Evolutionary conservation across 1,140 invertebrate genomes (phyloP), one percentile per base, ranked within the genome.

Genomic region (Phortica variegata): DNA sequence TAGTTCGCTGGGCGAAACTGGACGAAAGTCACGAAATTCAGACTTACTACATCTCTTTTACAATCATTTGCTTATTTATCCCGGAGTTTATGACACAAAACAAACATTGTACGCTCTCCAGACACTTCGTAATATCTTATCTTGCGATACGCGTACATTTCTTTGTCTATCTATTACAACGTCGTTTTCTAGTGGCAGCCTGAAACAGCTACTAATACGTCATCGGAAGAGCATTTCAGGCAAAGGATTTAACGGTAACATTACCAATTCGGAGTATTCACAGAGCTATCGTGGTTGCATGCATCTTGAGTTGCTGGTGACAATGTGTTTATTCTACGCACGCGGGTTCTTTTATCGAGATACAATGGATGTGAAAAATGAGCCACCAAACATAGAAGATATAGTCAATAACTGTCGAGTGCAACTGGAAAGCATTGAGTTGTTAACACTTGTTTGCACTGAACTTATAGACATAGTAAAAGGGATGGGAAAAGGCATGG

Each of bases 181-280:
- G 7, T 84, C 83, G 34, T 80, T 88, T 5, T 77, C 80, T 3
- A 82, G 79, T 43, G 76, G 79, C 7, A 75, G 77, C 21, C 39
- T 76, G 17, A 76, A 76, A 41, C 68, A 84, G 47, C 69, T 92
- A 2, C 71, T 92, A 17, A 85, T 87, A 0, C 79, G 89, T 19
- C 90, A 94, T 77, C 77, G 88, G 16, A 91, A 91, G 62, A 90
- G 88, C 47, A 82, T 92, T 5, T 84, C 90, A 57, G 90, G 90
- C 2, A 84, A 86, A 59, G 87, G 87, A 43, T 93, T 92, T 74
- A 81, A 83, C 50, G 87, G 88, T 4, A 86, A 87, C 32, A 73
- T 85, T 1, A 77, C 83, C 6, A 82, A 76, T 39, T 79, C 80
- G 2, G 84, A 85, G 56, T 83, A 84, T 47, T 77, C 82, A 20